phyloP scores from a whole-genome alignment of 2,888 invertebrate species.

The Noctua janthina region DNA sequence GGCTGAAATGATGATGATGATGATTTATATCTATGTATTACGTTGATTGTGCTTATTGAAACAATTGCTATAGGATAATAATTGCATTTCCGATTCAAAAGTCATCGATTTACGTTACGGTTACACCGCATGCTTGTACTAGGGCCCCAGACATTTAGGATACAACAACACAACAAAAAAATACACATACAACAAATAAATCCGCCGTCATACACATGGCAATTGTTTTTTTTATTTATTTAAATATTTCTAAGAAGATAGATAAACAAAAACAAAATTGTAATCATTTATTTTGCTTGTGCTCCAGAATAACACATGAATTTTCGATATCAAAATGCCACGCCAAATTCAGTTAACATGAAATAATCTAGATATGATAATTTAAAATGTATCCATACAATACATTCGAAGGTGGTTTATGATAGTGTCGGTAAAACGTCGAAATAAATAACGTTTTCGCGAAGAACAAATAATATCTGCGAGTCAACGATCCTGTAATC shows the following conservation, averaged over 20 bases:
- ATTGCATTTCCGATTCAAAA: no score
- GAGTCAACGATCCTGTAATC: conserved; percentile 21
- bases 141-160: no score
- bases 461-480: conserved; percentile 4
- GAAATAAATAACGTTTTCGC: conserved; percentile 6
- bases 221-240: no score
- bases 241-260: not conserved
- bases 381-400: conserved; percentile 14
- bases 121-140: no score
- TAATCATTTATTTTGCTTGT: not conserved
- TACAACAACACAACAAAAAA: no score
- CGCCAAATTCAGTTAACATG: not conserved
- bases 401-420: not conserved
- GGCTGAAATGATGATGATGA: no score
- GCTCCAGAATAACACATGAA: not conserved
- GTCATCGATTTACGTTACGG: no score
- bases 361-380: not conserved
- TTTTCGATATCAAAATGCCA: not conserved
- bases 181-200: no score
- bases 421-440: not conserved
- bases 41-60: no score
- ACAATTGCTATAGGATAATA: no score
- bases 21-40: no score
- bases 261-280: not conserved
- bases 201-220: no score